Percentiles rank a stretch among this genome's conserved stretches.
phyloP scores from a whole-genome alignment of 2,113 vertebrate species.

The Chionodraco myersi region DNA sequence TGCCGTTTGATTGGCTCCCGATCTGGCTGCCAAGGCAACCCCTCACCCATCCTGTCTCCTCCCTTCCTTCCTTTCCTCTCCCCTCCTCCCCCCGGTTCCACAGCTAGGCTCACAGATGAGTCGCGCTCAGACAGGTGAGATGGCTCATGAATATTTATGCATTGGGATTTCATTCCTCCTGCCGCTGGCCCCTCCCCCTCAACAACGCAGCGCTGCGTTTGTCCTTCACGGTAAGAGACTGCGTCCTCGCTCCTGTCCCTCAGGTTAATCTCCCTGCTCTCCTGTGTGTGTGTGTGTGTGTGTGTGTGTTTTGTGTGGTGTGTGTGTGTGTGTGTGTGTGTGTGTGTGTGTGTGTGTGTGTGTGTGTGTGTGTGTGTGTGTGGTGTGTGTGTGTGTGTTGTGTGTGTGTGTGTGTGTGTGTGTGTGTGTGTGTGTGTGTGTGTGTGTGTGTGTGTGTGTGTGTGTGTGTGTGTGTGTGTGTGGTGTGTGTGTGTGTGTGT shows the following conservation, averaged over 20 bases:
- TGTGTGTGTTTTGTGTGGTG: conserved; percentile 43
- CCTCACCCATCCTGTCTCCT: conserved; percentile 64
- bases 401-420: no score
- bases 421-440: no score
- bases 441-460: no score
- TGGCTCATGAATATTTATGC: conserved; percentile 83
- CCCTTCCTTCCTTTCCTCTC: conserved; percentile 27
- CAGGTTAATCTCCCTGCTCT: conserved; percentile 82
- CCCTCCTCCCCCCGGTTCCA: conserved; percentile 49
- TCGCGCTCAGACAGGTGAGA: conserved; percentile 83
- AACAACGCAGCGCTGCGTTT: conserved; percentile 73
- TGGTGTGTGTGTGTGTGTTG: no score
- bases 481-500: background rate
- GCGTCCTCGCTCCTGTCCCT: conserved; percentile 80
- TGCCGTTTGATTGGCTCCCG: conserved; percentile 61
- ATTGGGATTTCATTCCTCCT: conserved; percentile 78
- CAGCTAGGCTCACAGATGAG: conserved; percentile 76
- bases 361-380: no score
- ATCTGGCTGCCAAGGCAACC: conserved; percentile 78
- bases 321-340: conserved; percentile 36
- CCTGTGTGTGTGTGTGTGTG: conserved; percentile 48
- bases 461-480: no score
- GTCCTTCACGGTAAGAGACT: conserved; percentile 83
- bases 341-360: no score
- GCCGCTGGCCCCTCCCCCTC: conserved; percentile 76